Conservation (phyloP, 2,888 invertebrate species). For the Yponomeuta malinellus region DNA sequence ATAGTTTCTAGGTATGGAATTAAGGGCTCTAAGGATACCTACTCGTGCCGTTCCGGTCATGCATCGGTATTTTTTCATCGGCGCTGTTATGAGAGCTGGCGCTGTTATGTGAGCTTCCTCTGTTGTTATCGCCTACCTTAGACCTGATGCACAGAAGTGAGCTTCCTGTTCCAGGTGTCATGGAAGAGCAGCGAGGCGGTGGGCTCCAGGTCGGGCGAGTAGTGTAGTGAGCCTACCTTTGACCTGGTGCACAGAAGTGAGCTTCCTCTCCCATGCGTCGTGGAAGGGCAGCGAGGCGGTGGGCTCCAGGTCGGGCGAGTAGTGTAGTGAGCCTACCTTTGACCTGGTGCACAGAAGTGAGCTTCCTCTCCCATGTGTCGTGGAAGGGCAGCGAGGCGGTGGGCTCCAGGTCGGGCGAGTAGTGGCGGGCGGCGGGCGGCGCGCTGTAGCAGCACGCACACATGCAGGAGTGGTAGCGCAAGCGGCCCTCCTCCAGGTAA, state of each 20-base stretch:
- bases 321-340: slow-evolving; percentile 80
- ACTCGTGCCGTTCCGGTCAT: no score
- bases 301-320: no score
- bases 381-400: slow-evolving; percentile 93
- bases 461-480: slow-evolving; percentile 99
- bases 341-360: slow-evolving; percentile 93
- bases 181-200: slow-evolving; percentile 93
- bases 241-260: slow-evolving; percentile 93
- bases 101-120: no score
- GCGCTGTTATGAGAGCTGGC: no score
- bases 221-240: slow-evolving; percentile 81
- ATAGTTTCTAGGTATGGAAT: no score
- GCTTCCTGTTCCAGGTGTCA: slow-evolving; percentile 50
- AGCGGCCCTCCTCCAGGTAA: slow-evolving; percentile 97
- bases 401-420: slow-evolving; percentile 94
- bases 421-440: slow-evolving; percentile 81
- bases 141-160: slow-evolving; percentile 93
- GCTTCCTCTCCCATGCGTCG: slow-evolving; percentile 50
- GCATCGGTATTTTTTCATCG: no score
- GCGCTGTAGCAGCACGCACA: slow-evolving; percentile 94
- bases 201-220: no score
- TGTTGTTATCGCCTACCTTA: slow-evolving; percentile 81
- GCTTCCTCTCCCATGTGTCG: slow-evolving; percentile 97
- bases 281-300: slow-evolving; percentile 94
- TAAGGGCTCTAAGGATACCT: no score